Conservation (phyloP, 2,113 vertebrate genomes). For the Tupaia tana region DNA sequence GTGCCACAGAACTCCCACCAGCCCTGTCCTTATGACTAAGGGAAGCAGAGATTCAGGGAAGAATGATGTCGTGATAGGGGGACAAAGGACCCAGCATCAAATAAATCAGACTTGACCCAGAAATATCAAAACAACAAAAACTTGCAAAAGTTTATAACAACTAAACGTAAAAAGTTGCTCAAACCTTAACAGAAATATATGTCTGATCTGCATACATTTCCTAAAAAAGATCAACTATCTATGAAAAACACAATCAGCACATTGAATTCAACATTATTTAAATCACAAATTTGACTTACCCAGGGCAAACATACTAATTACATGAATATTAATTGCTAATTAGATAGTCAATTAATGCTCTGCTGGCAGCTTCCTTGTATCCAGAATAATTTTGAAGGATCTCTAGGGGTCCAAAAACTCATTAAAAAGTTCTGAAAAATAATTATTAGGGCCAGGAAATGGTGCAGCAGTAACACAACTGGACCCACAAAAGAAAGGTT, state of each 20-base stretch:
- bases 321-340: constrained; percentile 52
- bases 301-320: constrained; percentile 40
- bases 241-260: neutral
- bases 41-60: neutral
- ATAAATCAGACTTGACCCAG: neutral
- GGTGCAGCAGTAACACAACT: too few species aligned
- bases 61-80: neutral
- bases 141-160: neutral
- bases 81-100: neutral
- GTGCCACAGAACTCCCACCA: neutral
- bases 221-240: neutral
- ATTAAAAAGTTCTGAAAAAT: constrained; percentile 23
- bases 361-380: constrained; percentile 20
- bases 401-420: neutral
- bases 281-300: constrained; percentile 41
- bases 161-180: constrained; percentile 24
- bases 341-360: constrained; percentile 43
- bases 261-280: constrained; percentile 55
- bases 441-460: neutral
- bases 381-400: constrained; percentile 31
- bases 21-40: neutral
- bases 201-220: neutral
- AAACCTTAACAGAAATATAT: constrained; percentile 5
- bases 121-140: constrained; percentile 24
- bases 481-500: too few species aligned